A percentile compares a stretch with the other conserved stretches of the same genome.
These are phyloP conservation scores for Pelvicachromis taeniatus DNA, from an alignment of 2,113 vertebrate species.

Conservation along the genomic window DNA sequence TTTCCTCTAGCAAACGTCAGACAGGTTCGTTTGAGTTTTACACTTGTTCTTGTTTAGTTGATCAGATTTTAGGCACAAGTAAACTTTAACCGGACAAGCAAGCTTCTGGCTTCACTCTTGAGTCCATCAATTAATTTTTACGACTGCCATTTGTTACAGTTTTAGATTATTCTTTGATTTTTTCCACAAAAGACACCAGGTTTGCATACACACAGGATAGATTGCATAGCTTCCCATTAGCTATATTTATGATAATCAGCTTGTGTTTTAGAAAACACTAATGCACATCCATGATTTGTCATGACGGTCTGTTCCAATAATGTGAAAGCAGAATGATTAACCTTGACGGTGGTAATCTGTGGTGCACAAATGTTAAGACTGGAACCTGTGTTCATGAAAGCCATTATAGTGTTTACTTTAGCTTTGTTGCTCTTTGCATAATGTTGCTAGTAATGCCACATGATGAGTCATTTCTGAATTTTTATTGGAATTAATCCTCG, in stretches of 20 bases:
- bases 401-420: conserved; percentile 21
- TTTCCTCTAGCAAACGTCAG: not conserved
- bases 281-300: not conserved
- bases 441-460: not conserved
- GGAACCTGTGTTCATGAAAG: not conserved
- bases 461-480: not conserved
- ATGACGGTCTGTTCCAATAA: not conserved
- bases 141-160: not conserved
- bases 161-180: not conserved
- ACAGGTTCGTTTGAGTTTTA: not conserved
- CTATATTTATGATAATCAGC: not conserved
- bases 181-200: not conserved
- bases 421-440: conserved; percentile 10
- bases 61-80: not conserved
- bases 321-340: conserved; percentile 8
- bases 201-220: not conserved
- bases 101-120: not conserved
- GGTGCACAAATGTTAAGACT: not conserved
- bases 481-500: not conserved
- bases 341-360: conserved; percentile 1
- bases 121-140: not conserved
- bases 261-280: conserved; percentile 2
- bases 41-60: not conserved
- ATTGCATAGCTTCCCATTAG: not conserved
- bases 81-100: not conserved